These are phyloP conservation scores for Cheilosia variabilis DNA, from an alignment of 2,888 invertebrate species.

Conservation along the genomic window DNA sequence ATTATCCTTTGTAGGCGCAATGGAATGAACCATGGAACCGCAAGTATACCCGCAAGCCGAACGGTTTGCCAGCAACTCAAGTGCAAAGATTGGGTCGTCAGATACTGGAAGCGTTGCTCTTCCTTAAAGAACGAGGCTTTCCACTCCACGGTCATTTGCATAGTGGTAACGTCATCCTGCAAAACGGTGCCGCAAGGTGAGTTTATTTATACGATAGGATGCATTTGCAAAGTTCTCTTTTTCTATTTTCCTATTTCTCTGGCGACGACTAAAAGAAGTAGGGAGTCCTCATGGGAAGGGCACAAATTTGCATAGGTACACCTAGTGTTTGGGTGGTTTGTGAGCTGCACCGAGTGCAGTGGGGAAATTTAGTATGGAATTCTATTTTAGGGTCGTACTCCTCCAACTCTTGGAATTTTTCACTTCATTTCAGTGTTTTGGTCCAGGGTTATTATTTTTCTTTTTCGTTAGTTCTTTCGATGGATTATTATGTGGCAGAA, in stretches of 20 bases:
- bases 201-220: constrained; percentile 72
- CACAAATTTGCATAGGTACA: constrained; percentile 39
- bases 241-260: background rate
- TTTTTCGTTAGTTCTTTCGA: constrained; percentile 6
- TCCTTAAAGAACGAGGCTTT: constrained; percentile 93
- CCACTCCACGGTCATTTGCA: constrained; percentile 94
- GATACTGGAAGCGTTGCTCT: constrained; percentile 93
- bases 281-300: background rate
- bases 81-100: constrained; percentile 94
- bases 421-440: constrained; percentile 10
- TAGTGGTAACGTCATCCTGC: constrained; percentile 95
- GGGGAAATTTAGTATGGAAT: constrained; percentile 8
- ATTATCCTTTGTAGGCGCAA: constrained; percentile 85
- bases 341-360: background rate
- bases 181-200: constrained; percentile 95
- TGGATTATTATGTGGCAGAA: constrained; percentile 53
- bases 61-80: constrained; percentile 90
- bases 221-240: constrained; percentile 7
- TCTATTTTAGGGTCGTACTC: constrained; percentile 31
- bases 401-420: constrained; percentile 13
- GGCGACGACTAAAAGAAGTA: constrained; percentile 9
- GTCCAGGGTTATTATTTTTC: background rate
- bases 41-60: constrained; percentile 89
- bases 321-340: constrained; percentile 4
- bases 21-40: constrained; percentile 92